Percentiles rank a stretch among this genome's conserved stretches.
phyloP scores from a whole-genome alignment of 1,140 invertebrate genomes.

The Agrilus planipennis region DNA sequence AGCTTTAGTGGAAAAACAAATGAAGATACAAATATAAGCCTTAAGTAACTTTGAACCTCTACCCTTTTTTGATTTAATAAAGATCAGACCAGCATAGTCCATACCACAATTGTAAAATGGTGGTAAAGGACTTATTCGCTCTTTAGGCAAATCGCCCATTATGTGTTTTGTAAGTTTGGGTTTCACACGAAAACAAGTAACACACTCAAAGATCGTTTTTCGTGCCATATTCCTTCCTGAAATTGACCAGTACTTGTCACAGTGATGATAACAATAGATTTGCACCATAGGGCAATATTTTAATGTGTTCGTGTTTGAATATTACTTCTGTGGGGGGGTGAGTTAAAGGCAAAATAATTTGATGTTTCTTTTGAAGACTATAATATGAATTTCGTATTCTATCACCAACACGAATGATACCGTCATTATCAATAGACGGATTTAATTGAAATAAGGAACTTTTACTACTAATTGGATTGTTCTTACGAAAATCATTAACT shows the following conservation, averaged over 20 bases:
- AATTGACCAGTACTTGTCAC: constrained; percentile 12
- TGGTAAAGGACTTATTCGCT: constrained; percentile 16
- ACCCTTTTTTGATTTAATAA: too few relatives aligned
- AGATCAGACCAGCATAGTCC: too few relatives aligned
- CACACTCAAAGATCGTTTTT: constrained; percentile 6
- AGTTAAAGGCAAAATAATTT: constrained; percentile 14
- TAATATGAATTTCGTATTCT: background rate
- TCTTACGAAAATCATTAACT: too few relatives aligned
- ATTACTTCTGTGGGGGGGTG: constrained; percentile 15
- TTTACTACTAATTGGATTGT: too few relatives aligned
- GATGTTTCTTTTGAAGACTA: constrained; percentile 12
- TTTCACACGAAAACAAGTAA: constrained; percentile 10
- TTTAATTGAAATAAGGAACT: too few relatives aligned
- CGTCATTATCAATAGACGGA: background rate
- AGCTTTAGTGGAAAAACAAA: too few relatives aligned
- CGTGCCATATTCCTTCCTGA: constrained; percentile 9
- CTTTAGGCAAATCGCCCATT: constrained; percentile 29
- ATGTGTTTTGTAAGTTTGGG: constrained; percentile 11
- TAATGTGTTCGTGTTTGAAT: constrained; percentile 11
- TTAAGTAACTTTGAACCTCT: too few relatives aligned
- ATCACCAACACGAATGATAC: background rate
- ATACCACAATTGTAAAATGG: constrained; percentile 22
- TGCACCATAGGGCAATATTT: constrained; percentile 10
- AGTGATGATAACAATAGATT: constrained; percentile 9
- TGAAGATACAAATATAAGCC: too few relatives aligned